These are phyloP conservation scores for Mugil cephalus DNA, from an alignment of 2,113 vertebrate genomes.

Conservation along the genomic window DNA sequence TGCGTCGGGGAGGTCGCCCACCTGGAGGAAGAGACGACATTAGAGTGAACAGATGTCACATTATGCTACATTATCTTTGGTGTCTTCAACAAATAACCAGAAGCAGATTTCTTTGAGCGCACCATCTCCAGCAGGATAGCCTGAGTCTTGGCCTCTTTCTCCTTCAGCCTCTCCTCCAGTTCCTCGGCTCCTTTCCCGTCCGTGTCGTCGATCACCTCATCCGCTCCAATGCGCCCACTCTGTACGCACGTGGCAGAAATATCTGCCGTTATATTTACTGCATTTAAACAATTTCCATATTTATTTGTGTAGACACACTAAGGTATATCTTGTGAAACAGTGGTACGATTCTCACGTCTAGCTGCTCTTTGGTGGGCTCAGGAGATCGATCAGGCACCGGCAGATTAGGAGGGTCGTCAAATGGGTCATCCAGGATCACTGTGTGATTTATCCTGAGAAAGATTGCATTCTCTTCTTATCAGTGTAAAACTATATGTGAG, in stretches of 20 bases:
- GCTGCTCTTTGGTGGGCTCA: constrained; percentile 93
- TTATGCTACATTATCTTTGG: neutral
- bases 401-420: constrained; percentile 92
- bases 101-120: constrained; percentile 46
- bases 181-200: constrained; percentile 90
- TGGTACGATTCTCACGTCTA: constrained; percentile 89
- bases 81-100: neutral
- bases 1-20: constrained; percentile 96
- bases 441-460: constrained; percentile 94
- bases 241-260: constrained; percentile 57
- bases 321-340: no score
- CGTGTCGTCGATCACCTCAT: constrained; percentile 92
- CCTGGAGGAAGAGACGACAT: constrained; percentile 79
- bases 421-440: constrained; percentile 96
- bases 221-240: constrained; percentile 98
- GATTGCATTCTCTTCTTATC: no score
- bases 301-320: no score
- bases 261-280: neutral
- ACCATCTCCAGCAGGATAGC: constrained; percentile 99
- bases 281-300: neutral
- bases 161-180: constrained; percentile 92
- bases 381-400: constrained; percentile 93
- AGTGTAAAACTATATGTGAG: neutral
- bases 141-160: constrained; percentile 96
- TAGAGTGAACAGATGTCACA: neutral